These are phyloP conservation scores for Peromyscus eremicus DNA, from an alignment of 2,797 vertebrate genomes.

Conservation along the genomic window DNA sequence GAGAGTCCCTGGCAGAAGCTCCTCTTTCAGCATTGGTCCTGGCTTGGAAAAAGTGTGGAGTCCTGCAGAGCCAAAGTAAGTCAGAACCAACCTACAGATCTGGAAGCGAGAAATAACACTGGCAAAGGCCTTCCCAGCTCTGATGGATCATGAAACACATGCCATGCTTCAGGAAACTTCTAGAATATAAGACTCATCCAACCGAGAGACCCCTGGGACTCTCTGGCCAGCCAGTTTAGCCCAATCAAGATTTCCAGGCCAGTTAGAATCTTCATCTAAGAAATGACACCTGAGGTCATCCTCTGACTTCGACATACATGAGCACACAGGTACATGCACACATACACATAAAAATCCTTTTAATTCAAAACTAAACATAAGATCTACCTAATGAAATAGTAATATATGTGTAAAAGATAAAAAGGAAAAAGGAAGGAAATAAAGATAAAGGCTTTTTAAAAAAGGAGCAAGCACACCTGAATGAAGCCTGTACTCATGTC, in stretches of 20 bases:
- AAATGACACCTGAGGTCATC: neutral
- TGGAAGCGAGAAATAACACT: neutral
- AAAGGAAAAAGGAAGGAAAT: neutral
- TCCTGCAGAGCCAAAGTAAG: neutral
- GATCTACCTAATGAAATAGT: neutral
- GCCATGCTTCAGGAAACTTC: neutral
- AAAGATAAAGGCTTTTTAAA: neutral
- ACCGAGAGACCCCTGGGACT: neutral
- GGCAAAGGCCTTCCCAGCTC: neutral
- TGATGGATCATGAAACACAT: neutral
- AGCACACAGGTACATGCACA: neutral
- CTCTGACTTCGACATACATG: neutral
- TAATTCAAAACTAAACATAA: neutral
- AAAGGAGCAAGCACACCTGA: neutral
- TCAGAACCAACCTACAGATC: neutral
- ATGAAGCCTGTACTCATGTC: neutral
- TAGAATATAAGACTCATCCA: neutral
- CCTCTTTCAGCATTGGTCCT: neutral
- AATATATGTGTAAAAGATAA: neutral
- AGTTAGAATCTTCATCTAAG: neutral
- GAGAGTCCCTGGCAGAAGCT: neutral
- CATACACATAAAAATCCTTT: neutral
- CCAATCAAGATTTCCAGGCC: neutral
- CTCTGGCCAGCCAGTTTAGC: neutral
- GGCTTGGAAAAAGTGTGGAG: neutral